A percentile compares a stretch with the other conserved stretches of the same genome.
These are phyloP conservation scores for Numenius arquata DNA, from an alignment of 2,113 vertebrate species.

Conservation along the genomic window DNA sequence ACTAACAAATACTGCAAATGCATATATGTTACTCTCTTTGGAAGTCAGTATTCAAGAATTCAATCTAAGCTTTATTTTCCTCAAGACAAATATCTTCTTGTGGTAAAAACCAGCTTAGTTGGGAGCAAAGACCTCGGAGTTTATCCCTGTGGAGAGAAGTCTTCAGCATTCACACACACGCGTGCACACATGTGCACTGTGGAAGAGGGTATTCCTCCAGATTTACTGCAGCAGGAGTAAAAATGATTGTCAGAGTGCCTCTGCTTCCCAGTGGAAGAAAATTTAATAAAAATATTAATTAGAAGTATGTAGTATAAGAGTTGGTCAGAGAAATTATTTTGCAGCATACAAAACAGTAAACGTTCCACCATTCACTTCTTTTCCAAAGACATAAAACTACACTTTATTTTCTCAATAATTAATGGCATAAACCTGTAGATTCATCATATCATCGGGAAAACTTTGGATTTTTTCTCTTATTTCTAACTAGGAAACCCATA, in stretches of 20 bases:
- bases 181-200: rapidly evolving
- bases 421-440: not conserved
- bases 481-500: not conserved
- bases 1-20: not conserved
- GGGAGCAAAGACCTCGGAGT: not conserved
- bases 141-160: not conserved
- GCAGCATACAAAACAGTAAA: not conserved
- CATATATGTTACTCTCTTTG: not conserved
- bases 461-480: not conserved
- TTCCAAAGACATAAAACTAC: not conserved
- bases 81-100: not conserved
- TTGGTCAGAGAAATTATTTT: not conserved
- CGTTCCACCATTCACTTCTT: not conserved
- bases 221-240: not conserved
- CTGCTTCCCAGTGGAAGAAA: not conserved
- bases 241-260: not conserved
- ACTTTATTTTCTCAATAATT: not conserved
- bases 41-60: not conserved
- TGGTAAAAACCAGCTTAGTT: not conserved
- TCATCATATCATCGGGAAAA: not conserved
- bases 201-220: not conserved
- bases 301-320: not conserved
- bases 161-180: not conserved
- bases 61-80: not conserved
- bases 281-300: not conserved